These are phyloP conservation scores for Piaya cayana DNA, from an alignment of 2,113 vertebrate species.

Conservation along the genomic window DNA sequence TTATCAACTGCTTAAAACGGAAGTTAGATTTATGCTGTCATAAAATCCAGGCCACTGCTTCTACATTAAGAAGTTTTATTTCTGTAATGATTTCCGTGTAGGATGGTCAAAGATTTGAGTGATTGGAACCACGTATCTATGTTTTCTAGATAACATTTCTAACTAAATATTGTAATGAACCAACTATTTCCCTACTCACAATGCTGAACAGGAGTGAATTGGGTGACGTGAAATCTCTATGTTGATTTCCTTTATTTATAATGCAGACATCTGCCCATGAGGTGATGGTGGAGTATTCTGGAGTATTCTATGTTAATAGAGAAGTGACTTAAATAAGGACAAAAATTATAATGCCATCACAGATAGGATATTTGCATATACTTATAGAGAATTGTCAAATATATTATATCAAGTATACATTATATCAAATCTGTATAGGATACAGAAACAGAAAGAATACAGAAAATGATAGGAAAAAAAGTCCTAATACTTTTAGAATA, in stretches of 20 bases:
- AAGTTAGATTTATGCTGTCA: background rate
- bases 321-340: background rate
- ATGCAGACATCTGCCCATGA: background rate
- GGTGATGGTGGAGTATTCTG: background rate
- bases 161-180: background rate
- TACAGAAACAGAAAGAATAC: background rate
- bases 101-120: background rate
- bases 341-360: background rate
- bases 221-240: background rate
- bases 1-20: background rate
- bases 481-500: background rate
- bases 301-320: background rate
- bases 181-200: background rate
- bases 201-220: background rate
- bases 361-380: background rate
- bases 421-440: background rate
- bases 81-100: background rate
- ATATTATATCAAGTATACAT: background rate
- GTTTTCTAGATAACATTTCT: background rate
- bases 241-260: background rate
- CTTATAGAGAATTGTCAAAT: background rate
- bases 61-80: background rate
- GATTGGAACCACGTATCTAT: background rate
- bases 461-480: background rate
- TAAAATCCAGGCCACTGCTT: background rate